These are phyloP conservation scores for Trilocha varians DNA, from an alignment of 2,888 invertebrate genomes.

Conservation along the genomic window DNA sequence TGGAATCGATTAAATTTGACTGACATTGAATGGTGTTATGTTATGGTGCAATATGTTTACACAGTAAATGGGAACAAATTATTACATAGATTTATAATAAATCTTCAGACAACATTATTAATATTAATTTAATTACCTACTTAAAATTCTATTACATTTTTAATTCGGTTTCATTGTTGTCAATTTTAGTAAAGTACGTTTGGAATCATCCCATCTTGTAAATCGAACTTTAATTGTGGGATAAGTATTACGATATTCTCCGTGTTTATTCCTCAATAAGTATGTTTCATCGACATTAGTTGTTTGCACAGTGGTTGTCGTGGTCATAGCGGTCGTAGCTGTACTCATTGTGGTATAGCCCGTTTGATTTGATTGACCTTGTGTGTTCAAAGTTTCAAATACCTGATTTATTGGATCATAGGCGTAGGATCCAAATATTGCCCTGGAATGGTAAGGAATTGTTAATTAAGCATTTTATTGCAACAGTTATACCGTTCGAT, in stretches of 20 bases:
- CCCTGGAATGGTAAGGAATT: no score
- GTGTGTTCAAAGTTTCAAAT: no score
- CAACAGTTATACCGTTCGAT: no score
- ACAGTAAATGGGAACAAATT: no score
- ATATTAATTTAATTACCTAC: no score
- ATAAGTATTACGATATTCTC: background rate
- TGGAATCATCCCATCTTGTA: conserved; percentile 3
- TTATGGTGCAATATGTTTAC: no score
- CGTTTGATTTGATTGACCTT: background rate
- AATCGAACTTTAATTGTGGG: background rate
- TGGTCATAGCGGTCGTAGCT: background rate
- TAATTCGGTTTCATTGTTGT: conserved; percentile 1
- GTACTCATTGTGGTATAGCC: background rate
- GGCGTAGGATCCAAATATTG: conserved; percentile 27
- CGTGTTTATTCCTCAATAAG: background rate
- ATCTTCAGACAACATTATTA: no score
- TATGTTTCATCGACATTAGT: background rate
- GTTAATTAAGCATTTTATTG: no score
- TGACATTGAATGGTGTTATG: no score
- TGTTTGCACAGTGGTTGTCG: background rate
- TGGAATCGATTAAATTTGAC: no score
- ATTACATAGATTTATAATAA: no score
- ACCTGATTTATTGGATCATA: conserved; percentile 21
- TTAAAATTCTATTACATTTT: background rate
- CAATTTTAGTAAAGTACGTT: background rate